Evolutionary conservation across 2,888 invertebrate species (phyloP).

Genomic region (Elgonia sp.): DNA sequence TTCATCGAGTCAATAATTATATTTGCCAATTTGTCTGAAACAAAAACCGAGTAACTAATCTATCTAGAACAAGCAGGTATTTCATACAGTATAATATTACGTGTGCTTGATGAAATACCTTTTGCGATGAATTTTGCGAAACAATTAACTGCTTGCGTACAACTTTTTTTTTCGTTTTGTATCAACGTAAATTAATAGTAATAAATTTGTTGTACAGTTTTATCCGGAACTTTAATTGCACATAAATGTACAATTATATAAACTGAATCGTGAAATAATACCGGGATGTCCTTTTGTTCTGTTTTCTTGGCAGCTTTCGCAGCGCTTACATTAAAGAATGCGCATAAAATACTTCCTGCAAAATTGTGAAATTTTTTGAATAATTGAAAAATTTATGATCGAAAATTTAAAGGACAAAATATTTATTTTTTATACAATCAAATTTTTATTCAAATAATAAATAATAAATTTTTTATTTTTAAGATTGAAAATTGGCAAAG

Average conservation of each 20-base stretch:
- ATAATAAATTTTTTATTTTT: too few relatives aligned
- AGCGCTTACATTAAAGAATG: conserved; percentile 30
- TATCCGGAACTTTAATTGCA: conserved; percentile 23
- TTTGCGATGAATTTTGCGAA: neutral
- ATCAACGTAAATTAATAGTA: conserved; percentile 10
- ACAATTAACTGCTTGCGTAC: neutral
- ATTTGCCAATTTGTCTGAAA: conserved; percentile 23
- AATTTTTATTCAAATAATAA: too few relatives aligned
- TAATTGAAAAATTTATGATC: too few relatives aligned
- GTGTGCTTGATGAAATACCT: neutral
- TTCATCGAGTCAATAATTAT: conserved; percentile 18
- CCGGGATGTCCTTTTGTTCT: conserved; percentile 13
- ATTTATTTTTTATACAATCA: too few relatives aligned
- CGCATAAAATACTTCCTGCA: conserved; percentile 22
- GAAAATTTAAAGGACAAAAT: too few relatives aligned
- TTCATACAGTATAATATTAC: neutral
- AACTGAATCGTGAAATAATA: conserved; percentile 36
- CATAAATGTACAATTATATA: conserved; percentile 48
- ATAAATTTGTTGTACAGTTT: conserved; percentile 20
- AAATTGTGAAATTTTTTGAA: neutral
- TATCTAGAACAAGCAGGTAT: neutral
- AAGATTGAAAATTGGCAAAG: too few relatives aligned
- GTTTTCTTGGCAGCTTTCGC: conserved; percentile 53
- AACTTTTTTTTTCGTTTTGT: neutral
- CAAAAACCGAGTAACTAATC: conserved; percentile 16